Percentiles rank a stretch among this genome's conserved stretches.
Conservation (phyloP, 2,888 invertebrate species). For the Onthophagus sagittarius region DNA sequence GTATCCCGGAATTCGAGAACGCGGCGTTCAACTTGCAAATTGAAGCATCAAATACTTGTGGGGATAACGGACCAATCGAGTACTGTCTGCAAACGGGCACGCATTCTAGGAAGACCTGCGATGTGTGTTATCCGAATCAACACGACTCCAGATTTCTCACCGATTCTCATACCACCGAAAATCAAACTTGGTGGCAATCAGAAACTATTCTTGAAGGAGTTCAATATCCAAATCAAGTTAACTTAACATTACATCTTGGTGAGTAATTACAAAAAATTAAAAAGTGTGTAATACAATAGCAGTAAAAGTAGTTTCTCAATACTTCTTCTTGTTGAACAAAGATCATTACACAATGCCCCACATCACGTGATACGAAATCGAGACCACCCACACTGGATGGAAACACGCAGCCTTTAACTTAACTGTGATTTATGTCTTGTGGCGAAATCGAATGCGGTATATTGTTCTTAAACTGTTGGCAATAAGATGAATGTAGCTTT, state of each 20-base stretch:
- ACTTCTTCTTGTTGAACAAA: neutral
- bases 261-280: conserved; percentile 15
- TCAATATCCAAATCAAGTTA: conserved; percentile 88
- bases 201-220: conserved; percentile 95
- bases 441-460: neutral
- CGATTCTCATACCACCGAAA: conserved; percentile 86
- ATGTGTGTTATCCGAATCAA: conserved; percentile 67
- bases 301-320: too few species aligned
- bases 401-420: conserved; percentile 14
- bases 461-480: neutral
- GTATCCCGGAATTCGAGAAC: conserved; percentile 95
- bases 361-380: neutral
- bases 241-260: conserved; percentile 71
- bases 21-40: conserved; percentile 88
- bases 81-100: conserved; percentile 92
- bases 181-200: conserved; percentile 96
- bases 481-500: conserved; percentile 5
- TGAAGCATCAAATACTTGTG: conserved; percentile 95
- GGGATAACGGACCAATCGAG: conserved; percentile 70
- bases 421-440: conserved; percentile 19
- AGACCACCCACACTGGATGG: conserved; percentile 16
- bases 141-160: conserved; percentile 79
- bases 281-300: neutral
- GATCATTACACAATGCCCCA: neutral
- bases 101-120: conserved; percentile 69